Conservation (phyloP, 2,888 invertebrate genomes). For the Branchipolynoe longqiensis region DNA sequence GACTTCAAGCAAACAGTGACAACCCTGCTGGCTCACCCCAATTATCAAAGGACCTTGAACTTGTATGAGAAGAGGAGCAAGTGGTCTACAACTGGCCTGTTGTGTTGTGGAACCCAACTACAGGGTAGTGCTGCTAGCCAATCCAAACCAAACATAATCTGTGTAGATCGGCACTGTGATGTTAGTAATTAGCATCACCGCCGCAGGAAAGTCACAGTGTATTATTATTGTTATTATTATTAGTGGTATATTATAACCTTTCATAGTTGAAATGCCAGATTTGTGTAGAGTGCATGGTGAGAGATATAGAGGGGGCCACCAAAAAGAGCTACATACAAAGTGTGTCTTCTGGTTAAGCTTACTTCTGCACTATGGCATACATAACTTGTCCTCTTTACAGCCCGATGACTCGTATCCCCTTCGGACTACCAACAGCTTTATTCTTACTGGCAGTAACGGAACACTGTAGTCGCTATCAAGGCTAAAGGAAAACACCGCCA, state of each 20-base stretch:
- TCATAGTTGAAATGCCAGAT: constrained; percentile 26
- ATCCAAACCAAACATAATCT: constrained; percentile 11
- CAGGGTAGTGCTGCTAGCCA: constrained; percentile 47
- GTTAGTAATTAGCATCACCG: not conserved
- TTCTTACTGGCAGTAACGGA: constrained; percentile 30
- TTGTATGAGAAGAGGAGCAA: constrained; percentile 35
- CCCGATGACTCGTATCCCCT: not conserved
- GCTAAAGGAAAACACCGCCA: not conserved
- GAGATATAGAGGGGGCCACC: constrained; percentile 3
- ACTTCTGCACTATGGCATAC: no score
- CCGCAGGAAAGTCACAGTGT: constrained; percentile 21
- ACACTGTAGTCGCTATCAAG: not conserved
- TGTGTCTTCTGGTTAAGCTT: no score
- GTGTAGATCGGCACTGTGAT: constrained; percentile 18
- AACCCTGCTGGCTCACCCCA: constrained; percentile 2
- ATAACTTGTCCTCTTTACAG: not conserved
- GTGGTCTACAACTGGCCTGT: not conserved
- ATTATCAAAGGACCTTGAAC: constrained; percentile 4
- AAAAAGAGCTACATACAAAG: not conserved
- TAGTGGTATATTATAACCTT: no score
- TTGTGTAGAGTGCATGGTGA: constrained; percentile 52
- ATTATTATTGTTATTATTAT: not conserved
- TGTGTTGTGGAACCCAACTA: constrained; percentile 19
- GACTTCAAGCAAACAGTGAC: constrained; percentile 18
- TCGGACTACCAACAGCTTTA: constrained; percentile 13